Evolutionary conservation across 2,888 invertebrate genomes (phyloP).

Genomic region (Stegana nigrithorax): DNA sequence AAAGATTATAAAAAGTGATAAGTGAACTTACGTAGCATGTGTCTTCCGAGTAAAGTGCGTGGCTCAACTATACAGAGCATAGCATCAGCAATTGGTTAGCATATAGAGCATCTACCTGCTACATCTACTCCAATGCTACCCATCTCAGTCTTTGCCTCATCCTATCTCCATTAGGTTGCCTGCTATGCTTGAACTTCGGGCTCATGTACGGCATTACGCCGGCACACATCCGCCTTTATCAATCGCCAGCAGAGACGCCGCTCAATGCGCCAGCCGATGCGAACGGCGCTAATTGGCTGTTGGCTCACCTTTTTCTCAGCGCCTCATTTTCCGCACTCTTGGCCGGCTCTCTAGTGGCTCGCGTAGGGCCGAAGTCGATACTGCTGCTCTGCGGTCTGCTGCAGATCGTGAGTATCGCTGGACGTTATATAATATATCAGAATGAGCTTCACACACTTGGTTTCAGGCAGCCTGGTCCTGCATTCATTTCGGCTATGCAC

Average conservation of each 20-base stretch:
- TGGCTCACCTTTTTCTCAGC: constrained; percentile 55
- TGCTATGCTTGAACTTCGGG: constrained; percentile 64
- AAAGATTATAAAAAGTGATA: background rate
- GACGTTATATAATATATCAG: background rate
- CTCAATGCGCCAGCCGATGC: constrained; percentile 46
- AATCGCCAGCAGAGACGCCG: constrained; percentile 50
- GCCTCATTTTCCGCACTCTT: constrained; percentile 53
- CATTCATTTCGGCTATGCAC: constrained; percentile 60
- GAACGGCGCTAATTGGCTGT: constrained; percentile 51
- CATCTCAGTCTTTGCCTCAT: constrained; percentile 2
- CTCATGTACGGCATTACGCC: constrained; percentile 63
- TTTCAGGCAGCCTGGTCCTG: constrained; percentile 60
- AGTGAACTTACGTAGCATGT: constrained; percentile 41
- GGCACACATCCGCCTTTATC: constrained; percentile 54
- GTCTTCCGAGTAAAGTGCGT: constrained; percentile 47
- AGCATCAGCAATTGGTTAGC: constrained; percentile 49
- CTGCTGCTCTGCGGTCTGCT: constrained; percentile 57
- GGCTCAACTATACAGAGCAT: constrained; percentile 51
- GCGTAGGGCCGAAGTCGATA: constrained; percentile 57
- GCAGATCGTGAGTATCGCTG: constrained; percentile 61
- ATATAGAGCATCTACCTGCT: background rate
- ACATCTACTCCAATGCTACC: background rate
- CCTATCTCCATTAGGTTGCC: constrained; percentile 43
- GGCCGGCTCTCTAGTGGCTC: constrained; percentile 51
- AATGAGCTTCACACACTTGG: background rate